Percentiles rank a stretch among this genome's conserved stretches.
These are phyloP conservation scores for Cydia strobilella DNA, from an alignment of 1,140 invertebrate species.

Conservation along the genomic window DNA sequence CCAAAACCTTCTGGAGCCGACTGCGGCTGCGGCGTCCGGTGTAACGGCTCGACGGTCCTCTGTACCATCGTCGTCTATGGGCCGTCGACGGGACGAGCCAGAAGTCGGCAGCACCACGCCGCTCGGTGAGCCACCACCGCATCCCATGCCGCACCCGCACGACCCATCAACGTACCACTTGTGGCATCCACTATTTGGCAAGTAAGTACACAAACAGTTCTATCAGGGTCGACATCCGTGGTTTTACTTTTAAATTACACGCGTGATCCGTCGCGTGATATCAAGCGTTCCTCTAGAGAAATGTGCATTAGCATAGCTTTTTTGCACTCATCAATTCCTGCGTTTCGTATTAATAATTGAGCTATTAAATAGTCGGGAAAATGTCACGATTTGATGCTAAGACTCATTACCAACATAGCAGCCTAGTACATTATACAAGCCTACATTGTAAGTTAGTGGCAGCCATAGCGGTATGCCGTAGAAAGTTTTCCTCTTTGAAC, in stretches of 20 bases:
- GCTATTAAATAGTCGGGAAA: slow-evolving; percentile 11
- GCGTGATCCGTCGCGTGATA: neutral
- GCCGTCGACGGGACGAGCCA: slow-evolving; percentile 72
- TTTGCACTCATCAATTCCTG: neutral
- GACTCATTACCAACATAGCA: neutral
- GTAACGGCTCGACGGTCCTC: slow-evolving; percentile 43
- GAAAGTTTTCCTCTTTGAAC: slow-evolving; percentile 10
- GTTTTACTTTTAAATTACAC: neutral
- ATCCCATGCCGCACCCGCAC: slow-evolving; percentile 65
- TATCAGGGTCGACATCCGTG: neutral
- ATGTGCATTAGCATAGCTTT: slow-evolving; percentile 19
- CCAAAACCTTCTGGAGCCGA: slow-evolving; percentile 80
- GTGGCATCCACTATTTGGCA: slow-evolving; percentile 79
- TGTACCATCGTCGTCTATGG: slow-evolving; percentile 44
- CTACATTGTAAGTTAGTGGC: neutral
- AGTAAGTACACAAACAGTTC: slow-evolving; percentile 63
- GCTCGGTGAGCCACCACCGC: slow-evolving; percentile 63
- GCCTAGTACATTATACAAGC: slow-evolving; percentile 2
- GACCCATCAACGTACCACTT: slow-evolving; percentile 74
- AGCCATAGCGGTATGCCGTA: neutral
- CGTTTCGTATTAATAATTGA: slow-evolving; percentile 3
- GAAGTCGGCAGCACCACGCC: slow-evolving; percentile 82
- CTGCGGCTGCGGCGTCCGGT: slow-evolving; percentile 50
- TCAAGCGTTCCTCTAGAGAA: slow-evolving; percentile 16
- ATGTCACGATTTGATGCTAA: neutral